phyloP scores from a whole-genome alignment of 2,797 vertebrate genomes.

The Eremophila alpestris region DNA sequence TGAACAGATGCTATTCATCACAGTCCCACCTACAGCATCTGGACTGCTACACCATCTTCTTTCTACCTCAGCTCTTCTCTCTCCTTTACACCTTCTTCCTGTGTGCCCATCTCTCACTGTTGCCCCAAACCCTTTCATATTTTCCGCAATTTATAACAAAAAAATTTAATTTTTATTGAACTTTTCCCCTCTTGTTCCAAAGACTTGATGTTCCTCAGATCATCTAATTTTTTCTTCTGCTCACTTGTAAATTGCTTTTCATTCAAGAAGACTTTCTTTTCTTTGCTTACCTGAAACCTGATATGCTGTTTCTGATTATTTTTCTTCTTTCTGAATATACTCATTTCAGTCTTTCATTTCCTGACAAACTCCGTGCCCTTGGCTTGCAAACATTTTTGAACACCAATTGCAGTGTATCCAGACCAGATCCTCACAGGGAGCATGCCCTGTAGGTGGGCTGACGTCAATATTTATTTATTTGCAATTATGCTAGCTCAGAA shows the following conservation, averaged over 20 bases:
- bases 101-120: neutral
- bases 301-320: neutral
- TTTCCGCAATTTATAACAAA: neutral
- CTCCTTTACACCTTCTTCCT: neutral
- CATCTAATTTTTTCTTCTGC: neutral
- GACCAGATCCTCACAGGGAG: neutral
- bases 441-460: neutral
- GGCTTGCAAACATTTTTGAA: neutral
- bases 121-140: neutral
- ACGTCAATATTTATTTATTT: neutral
- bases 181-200: neutral
- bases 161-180: neutral
- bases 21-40: neutral
- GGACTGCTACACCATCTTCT: neutral
- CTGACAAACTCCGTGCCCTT: neutral
- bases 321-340: neutral
- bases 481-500: neutral
- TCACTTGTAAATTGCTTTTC: neutral
- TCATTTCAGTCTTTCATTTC: neutral
- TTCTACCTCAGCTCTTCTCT: neutral
- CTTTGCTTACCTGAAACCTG: neutral
- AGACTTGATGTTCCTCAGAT: neutral
- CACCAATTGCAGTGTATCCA: neutral
- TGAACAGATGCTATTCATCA: conserved; percentile 22
- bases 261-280: neutral